Evolutionary conservation across 35 echinoderm and acorn worm genomes (phyloP).

Genomic region (Heliocidaris erythrogramma): DNA sequence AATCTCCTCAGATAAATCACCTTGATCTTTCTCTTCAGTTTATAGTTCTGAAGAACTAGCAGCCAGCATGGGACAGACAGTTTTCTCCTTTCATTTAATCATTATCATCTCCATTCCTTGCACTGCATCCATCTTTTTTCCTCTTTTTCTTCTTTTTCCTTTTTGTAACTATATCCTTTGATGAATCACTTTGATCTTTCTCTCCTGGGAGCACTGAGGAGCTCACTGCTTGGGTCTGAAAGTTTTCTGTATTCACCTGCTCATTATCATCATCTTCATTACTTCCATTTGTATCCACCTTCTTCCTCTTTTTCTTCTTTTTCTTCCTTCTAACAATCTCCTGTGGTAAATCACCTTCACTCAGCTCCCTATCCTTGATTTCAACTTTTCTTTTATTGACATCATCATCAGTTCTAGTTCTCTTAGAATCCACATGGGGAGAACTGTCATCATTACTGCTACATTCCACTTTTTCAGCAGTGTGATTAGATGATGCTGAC

Average conservation of each 20-base stretch:
- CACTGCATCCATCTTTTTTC: no score
- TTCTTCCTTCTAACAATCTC: neutral
- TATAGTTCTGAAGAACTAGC: neutral
- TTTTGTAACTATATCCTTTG: neutral
- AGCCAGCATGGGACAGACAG: neutral
- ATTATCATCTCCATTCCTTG: no score
- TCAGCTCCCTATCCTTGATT: neutral
- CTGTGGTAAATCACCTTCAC: neutral
- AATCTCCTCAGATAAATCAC: neutral
- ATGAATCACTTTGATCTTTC: no score
- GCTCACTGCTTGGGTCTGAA: no score
- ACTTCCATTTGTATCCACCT: neutral
- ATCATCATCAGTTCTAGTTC: neutral
- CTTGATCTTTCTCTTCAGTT: neutral
- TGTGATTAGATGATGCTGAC: neutral
- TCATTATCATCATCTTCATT: neutral
- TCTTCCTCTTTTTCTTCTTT: neutral
- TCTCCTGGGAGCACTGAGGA: no score
- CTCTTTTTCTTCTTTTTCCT: no score
- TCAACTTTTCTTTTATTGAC: neutral
- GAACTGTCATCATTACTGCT: neutral
- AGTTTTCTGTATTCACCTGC: neutral
- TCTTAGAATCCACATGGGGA: neutral
- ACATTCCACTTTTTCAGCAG: neutral
- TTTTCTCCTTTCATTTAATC: neutral